Conservation (phyloP, 53 echinoderm and acorn worm genomes). For the Echinarachnius parma region DNA sequence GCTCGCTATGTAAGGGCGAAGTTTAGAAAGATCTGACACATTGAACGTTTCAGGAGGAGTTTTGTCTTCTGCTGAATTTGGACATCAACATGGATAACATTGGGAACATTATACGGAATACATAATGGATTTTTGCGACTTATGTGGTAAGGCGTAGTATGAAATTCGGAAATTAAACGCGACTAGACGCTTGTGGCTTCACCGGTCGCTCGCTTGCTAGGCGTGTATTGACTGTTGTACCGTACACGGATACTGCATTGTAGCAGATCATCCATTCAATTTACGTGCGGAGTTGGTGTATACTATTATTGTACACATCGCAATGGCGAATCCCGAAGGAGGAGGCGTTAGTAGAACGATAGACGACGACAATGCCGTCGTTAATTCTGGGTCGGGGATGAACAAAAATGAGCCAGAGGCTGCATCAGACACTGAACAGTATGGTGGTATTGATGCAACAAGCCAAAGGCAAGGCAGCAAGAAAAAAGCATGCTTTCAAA, state of each 20-base stretch:
- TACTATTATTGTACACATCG: too few species aligned
- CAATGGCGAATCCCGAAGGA: slow-evolving; percentile 48
- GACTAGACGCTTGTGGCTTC: slow-evolving; percentile 16
- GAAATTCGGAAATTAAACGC: slow-evolving; percentile 20
- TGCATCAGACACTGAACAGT: slow-evolving; percentile 49
- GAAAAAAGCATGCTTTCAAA: slow-evolving; percentile 96
- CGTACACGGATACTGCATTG: slow-evolving; percentile 7
- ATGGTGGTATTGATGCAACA: slow-evolving; percentile 29
- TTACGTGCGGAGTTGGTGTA: too few species aligned
- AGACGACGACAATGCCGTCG: slow-evolving; percentile 45
- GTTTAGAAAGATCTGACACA: neutral
- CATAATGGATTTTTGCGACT: slow-evolving; percentile 13
- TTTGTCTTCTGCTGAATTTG: neutral
- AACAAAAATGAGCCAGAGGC: slow-evolving; percentile 44
- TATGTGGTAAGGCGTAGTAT: slow-evolving; percentile 25
- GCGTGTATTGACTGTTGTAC: slow-evolving; percentile 25
- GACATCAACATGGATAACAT: slow-evolving; percentile 10
- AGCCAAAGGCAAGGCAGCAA: slow-evolving; percentile 56
- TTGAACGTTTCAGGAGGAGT: slow-evolving; percentile 13
- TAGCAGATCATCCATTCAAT: too few species aligned
- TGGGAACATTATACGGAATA: slow-evolving; percentile 8
- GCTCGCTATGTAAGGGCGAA: slow-evolving; percentile 7
- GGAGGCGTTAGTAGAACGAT: slow-evolving; percentile 41
- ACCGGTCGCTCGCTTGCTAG: slow-evolving; percentile 28
- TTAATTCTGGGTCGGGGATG: slow-evolving; percentile 30